Base-by-base conservation (phyloP, 2,113 vertebrate genomes). In the Ancistrus triradiatus region DNA sequence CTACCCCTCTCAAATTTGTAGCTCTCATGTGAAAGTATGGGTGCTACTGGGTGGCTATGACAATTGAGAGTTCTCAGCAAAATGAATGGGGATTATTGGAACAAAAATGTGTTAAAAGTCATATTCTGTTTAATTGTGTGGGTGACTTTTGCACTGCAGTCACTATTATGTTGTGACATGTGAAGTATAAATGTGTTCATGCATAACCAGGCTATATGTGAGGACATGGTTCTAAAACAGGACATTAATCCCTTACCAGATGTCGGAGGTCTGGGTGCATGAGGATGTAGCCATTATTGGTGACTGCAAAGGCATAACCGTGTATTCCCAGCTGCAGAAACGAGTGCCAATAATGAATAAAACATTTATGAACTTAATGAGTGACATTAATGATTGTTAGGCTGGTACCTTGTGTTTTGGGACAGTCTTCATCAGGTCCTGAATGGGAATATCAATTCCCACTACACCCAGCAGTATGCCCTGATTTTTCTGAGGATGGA, bases 371-470 rank as follows among this genome's bases (percentile, higher is more conserved):
- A 14, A n/a, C n/a, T 42, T 42, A n/a, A 42, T 8, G 6, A n/a
- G 2, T 42, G 38, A 42, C 13, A 10, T 11, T 37, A 37, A 11
- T n/a, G 27, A 31, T 31, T 31, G 27, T 31, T 31, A 14, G 38
- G 4, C 38, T 6, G 38, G 81, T 90, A 97, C 96, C 94, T 98
- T 95, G 83, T 99, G 96, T 81, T 97, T 99, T 69, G 95, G 95
- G 78, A 99, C 94, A 27, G 94, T 88, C 83, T 97, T 98, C 84
- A 98, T 86, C 75, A 99, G 91, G 78, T 99, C 95, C 80, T 96
- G 95, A 70, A 99, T 93, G 68, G 96, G 94, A 78, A 99, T 96
- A 77, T 99, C 96, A 78, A 94, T 98, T 76, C 96, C 96, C n/a
- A 91, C 96, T 19, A 99, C 96, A 69, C 96, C 96, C 77, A 99